These are phyloP conservation scores for Tachypleus tridentatus DNA, from an alignment of 1,140 invertebrate genomes.

Conservation along the genomic window DNA sequence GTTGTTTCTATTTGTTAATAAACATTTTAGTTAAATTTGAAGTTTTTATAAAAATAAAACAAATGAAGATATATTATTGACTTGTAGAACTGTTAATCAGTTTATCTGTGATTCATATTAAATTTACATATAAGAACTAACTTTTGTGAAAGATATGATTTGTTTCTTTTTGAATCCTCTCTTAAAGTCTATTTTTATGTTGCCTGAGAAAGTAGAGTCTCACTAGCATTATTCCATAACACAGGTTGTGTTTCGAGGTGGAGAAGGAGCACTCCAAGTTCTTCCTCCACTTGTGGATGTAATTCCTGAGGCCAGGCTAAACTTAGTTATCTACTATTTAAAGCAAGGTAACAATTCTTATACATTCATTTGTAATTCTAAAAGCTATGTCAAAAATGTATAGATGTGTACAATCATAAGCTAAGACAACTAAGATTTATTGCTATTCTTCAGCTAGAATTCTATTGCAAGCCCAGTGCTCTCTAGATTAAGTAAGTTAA, in stretches of 20 bases:
- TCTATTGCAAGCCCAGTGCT: no score
- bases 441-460: no score
- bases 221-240: no score
- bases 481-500: no score
- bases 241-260: conserved; percentile 72
- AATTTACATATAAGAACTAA: background rate
- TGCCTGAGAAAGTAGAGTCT: no score
- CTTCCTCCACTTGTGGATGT: conserved; percentile 85
- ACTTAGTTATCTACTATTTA: conserved; percentile 90
- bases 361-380: no score
- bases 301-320: conserved; percentile 89
- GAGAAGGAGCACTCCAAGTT: conserved; percentile 83
- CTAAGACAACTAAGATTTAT: no score
- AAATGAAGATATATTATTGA: background rate
- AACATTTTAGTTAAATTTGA: no score
- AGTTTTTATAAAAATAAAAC: no score
- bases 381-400: no score
- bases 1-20: no score
- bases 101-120: background rate
- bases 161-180: conserved; percentile 7
- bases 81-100: background rate
- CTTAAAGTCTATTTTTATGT: background rate
- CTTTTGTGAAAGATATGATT: conserved; percentile 4
- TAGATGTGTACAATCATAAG: no score
- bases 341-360: conserved; percentile 49